Percentiles rank a stretch among this genome's conserved stretches.
Conservation (phyloP, 2,888 invertebrate species). For the Serrognathus titanus region DNA sequence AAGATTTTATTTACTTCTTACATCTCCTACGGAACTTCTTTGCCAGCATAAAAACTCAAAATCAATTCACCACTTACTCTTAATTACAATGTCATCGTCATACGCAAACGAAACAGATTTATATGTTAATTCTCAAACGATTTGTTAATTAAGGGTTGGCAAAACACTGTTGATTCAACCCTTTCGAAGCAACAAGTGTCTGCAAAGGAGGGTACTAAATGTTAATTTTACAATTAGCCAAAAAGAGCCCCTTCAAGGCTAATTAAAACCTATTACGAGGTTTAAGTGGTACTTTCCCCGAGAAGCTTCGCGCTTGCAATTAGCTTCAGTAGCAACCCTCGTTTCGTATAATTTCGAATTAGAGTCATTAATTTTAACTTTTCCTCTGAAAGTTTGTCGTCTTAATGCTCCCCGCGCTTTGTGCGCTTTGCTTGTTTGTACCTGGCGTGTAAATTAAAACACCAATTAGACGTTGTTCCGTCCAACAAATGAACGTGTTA, state of each 20-base stretch:
- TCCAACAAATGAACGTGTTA: no score
- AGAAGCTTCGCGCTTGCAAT: slow-evolving; percentile 1
- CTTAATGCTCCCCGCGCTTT: background rate
- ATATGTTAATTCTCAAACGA: background rate
- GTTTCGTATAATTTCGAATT: background rate
- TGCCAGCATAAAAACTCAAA: no score
- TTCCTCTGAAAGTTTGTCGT: background rate
- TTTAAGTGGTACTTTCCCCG: slow-evolving; percentile 23
- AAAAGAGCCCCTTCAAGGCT: slow-evolving; percentile 31
- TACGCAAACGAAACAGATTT: no score
- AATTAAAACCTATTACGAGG: slow-evolving; percentile 39
- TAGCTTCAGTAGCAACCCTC: background rate
- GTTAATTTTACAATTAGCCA: slow-evolving; percentile 39
- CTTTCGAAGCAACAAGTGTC: slow-evolving; percentile 1
- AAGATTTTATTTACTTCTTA: background rate
- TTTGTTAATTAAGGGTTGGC: background rate
- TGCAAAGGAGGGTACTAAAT: slow-evolving; percentile 32
- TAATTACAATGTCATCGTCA: no score
- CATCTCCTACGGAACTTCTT: no score
- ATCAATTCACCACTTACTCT: no score
- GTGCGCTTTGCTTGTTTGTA: no score
- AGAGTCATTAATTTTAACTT: background rate
- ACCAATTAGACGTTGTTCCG: no score
- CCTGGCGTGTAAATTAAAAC: no score
- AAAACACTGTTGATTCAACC: background rate